These are phyloP conservation scores for Saccostrea cuccullata DNA, from an alignment of 1,140 invertebrate genomes.

Conservation along the genomic window DNA sequence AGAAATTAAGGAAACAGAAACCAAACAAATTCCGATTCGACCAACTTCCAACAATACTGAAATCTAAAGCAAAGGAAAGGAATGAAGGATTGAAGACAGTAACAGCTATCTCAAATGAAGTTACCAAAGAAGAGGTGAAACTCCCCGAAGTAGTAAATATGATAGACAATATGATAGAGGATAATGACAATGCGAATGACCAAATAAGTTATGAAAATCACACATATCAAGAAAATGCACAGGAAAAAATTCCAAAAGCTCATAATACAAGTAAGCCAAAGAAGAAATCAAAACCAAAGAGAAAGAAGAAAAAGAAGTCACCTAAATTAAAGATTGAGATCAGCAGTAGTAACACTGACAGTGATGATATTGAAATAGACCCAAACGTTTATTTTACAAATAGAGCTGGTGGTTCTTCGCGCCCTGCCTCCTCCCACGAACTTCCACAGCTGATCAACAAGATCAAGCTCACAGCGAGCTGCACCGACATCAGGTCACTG, in stretches of 20 bases:
- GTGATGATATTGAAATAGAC: neutral
- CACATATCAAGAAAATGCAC: neutral
- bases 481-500: neutral
- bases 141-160: neutral
- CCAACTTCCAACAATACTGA: neutral
- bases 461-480: neutral
- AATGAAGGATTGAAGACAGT: neutral
- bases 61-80: neutral
- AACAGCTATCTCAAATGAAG: neutral
- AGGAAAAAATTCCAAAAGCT: neutral
- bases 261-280: neutral
- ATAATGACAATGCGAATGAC: neutral
- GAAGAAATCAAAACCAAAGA: neutral
- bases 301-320: neutral
- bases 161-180: neutral
- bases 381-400: neutral
- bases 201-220: neutral
- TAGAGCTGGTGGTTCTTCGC: neutral
- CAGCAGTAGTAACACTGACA: neutral
- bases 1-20: neutral
- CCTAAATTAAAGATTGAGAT: no score
- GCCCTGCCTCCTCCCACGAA: neutral
- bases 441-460: conserved; percentile 6
- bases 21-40: conserved; percentile 29
- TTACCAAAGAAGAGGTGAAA: neutral